Base-by-base conservation (phyloP, 2,888 invertebrate species). In the Argyresthia albistria region DNA sequence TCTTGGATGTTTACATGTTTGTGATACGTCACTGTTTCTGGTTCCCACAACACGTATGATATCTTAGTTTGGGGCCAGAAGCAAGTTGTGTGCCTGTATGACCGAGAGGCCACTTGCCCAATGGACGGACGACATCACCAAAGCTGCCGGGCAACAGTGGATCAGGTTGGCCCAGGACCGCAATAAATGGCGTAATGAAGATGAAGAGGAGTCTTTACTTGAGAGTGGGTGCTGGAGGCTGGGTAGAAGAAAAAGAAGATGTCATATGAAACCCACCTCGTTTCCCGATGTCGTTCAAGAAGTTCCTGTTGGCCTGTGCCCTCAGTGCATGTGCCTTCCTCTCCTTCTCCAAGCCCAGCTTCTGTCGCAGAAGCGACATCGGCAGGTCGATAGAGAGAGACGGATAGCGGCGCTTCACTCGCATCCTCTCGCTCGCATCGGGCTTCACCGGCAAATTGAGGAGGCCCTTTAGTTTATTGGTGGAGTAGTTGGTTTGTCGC, bases 321-420 rank as follows among this genome's bases (percentile, higher is more conserved):
- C 91, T 90, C 61, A 90, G 89, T 43, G 89, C 89, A 65, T 89
- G 77, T 53, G 88, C 84, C 72, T 94, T 91, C 64, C 96, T 89
- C 56, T 93, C 93, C 65, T 95, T 91, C 82, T 95, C 95, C 61
- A 94, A 79, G 58, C 93, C 86, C 52, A 95, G 89, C 64, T 94
- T 91, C 74, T 95, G 92, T 53, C 96, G 91, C 58, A 96, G 89
- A 57, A 96, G 94, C 64, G 96, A 95, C 88, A 96, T 84, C 2
- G 96, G 94, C 84, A 95, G 93, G 63, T 94, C 93, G 80, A 96
- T 95, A 67, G 96, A 96, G 63, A 96, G 87, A 39, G 93, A 93
- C 6, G 91, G 90, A 73, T 89, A 89, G 66, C 89, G 89, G 55
- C 91, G 84, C 76, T 90, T 90, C 64, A 75, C 76, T 57, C 88